phyloP scores from a whole-genome alignment of 2,888 invertebrate species.

The Andrena fulva region DNA sequence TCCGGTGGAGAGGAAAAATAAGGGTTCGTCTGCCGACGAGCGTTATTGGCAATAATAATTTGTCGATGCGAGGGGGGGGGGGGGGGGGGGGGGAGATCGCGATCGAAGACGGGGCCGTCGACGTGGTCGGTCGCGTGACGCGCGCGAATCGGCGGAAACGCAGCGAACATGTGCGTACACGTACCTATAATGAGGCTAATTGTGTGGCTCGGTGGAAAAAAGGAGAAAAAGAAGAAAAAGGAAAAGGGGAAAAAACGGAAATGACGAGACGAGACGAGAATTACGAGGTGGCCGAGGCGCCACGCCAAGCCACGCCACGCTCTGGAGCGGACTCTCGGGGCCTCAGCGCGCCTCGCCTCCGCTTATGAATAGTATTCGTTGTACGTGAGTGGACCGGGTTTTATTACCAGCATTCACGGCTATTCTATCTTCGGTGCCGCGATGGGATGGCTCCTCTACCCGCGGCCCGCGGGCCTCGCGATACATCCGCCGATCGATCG shows the following conservation, averaged over 20 bases:
- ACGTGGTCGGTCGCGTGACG: conserved; percentile 34
- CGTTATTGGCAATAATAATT: conserved; percentile 10
- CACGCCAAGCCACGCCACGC: conserved; percentile 20
- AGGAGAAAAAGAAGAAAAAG: no score
- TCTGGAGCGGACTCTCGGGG: conserved; percentile 25
- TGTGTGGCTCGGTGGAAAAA: conserved; percentile 47
- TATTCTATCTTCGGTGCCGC: conserved; percentile 62
- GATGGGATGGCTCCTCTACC: conserved; percentile 44
- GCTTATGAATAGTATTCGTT: conserved; percentile 75
- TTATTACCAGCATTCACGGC: conserved; percentile 61
- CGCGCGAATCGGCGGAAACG: conserved; percentile 52
- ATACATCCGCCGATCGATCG: conserved; percentile 64
- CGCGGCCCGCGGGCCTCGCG: conserved; percentile 36
- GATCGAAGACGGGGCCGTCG: not conserved
- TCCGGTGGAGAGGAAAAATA: not conserved
- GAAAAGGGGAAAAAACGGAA: conserved; percentile 3
- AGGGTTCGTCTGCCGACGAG: not conserved
- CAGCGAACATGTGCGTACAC: conserved; percentile 46
- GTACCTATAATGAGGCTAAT: conserved; percentile 57
- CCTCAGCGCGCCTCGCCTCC: conserved; percentile 36
- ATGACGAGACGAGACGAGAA: conserved; percentile 54
- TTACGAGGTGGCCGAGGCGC: conserved; percentile 65
- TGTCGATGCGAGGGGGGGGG: not conserved
- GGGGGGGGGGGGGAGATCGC: not conserved
- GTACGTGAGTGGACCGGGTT: conserved; percentile 59